These are phyloP conservation scores for Fundulus diaphanus DNA, from an alignment of 2,797 vertebrate species.

Conservation along the genomic window DNA sequence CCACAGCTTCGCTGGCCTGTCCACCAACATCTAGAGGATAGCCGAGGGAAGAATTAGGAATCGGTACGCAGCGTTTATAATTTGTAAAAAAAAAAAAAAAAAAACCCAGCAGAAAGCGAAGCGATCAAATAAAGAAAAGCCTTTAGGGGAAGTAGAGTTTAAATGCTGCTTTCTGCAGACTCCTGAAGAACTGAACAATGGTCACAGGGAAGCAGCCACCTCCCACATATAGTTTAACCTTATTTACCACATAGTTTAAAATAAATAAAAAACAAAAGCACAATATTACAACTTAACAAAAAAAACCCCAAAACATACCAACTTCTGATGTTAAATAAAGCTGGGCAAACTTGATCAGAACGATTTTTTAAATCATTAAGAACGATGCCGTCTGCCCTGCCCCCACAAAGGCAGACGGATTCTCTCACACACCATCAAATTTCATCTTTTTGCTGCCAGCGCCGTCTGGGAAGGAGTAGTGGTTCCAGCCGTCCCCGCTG, in stretches of 20 bases:
- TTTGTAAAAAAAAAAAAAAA: too few relatives aligned
- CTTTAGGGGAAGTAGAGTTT: not conserved
- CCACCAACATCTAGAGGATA: conserved; percentile 75
- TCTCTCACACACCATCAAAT: conserved; percentile 75
- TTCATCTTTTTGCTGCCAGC: conserved; percentile 87
- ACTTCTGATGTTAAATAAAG: not conserved
- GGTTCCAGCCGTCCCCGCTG: conserved; percentile 76
- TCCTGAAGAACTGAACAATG: too few relatives aligned
- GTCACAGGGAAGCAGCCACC: too few relatives aligned
- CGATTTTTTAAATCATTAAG: too few relatives aligned
- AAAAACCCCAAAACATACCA: not conserved
- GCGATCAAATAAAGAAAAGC: not conserved
- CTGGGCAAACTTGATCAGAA: too few relatives aligned
- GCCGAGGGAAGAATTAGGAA: not conserved
- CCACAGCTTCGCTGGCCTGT: conserved; percentile 86
- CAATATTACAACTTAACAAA: not conserved
- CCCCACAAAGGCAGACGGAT: not conserved
- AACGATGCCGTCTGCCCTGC: not conserved
- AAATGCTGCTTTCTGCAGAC: not conserved
- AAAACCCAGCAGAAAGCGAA: not conserved
- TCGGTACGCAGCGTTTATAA: not conserved
- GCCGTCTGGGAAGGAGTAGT: conserved; percentile 75
- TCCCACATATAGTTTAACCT: too few relatives aligned
- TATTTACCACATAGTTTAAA: too few relatives aligned
- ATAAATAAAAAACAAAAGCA: not conserved